Base-by-base conservation (phyloP, 2,113 vertebrate species). In the Climacteris rufus region DNA sequence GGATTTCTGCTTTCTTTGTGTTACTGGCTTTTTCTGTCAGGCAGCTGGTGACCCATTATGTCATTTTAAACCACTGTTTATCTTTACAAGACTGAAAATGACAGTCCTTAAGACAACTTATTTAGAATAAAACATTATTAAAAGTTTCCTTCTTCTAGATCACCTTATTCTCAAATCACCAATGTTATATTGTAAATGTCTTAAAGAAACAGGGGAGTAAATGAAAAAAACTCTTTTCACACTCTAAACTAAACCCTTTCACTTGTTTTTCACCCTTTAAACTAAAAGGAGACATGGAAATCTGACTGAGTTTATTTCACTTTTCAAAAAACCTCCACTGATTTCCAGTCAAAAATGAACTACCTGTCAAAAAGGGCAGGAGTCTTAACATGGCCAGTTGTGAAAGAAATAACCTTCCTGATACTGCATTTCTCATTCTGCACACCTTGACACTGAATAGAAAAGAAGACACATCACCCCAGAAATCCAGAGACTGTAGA, bases 251-350 rank as follows among this genome's bases (percentile, higher is more conserved):
- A 59, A 65, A 22, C 42, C 10, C 42, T 91, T 91, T 68, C 23
- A 24, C 21, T 76, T 87, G 3, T 13, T 82, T 61, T 68, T 75
- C 27, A 59, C 2, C 1, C 7, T 8, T 5, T 68, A 53, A 82
- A 47, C 28, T 52, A 59, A 65, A 22, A 30, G 49, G 18, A 64
- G 21, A 59, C 3, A 42, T 71, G 24, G 31, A 70, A 39, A 8
- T 49, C 31, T 64, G 8, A 76, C 54, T 50, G 80, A 23, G 39
- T 57, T 54, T 6, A 52, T 80, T 45, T 71, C 5, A 19, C 33
- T 44, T 49, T 30, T n/a, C 1, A 31, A 53, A 53, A 57, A 11
- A 0, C 1, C 3, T 45, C 14, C 64, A 23, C 13, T n/a, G 6
- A 57, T 70, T 92, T 89, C 21, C 23, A 56, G 17, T 68, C 13